A percentile compares a stretch with the other conserved stretches of the same genome.
Conservation (phyloP, 2,888 invertebrate genomes). For the Chirona hameri region DNA sequence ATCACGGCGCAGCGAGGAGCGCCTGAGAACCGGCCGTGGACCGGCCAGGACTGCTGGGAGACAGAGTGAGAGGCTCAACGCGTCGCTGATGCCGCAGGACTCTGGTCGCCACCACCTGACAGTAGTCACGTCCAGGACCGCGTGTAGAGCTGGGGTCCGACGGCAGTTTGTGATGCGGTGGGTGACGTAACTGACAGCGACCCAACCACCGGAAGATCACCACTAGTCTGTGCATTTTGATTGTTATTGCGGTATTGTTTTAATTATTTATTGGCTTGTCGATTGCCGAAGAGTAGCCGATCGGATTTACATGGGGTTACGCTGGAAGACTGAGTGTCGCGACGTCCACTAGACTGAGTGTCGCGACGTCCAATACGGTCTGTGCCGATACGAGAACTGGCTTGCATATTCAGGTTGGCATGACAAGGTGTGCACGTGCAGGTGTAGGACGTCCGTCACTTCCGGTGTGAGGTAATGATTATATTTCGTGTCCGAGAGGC, state of each 20-base stretch:
- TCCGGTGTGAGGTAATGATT: background rate
- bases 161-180: background rate
- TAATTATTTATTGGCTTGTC: slow-evolving; percentile 12
- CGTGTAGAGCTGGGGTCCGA: too few species aligned
- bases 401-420: background rate
- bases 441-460: background rate
- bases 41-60: too few species aligned
- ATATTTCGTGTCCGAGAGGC: background rate
- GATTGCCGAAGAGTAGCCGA: background rate
- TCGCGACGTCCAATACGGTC: too few species aligned
- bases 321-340: too few species aligned
- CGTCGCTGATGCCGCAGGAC: background rate
- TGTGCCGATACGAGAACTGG: too few species aligned
- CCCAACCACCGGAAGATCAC: background rate
- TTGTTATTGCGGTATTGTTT: slow-evolving; percentile 22
- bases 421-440: background rate
- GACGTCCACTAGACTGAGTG: too few species aligned
- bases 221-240: slow-evolving; percentile 22
- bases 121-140: background rate
- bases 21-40: too few species aligned
- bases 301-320: background rate
- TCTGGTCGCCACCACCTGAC: too few species aligned
- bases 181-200: background rate
- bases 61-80: background rate
- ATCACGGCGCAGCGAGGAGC: too few species aligned